phyloP scores from a whole-genome alignment of 2,888 invertebrate species.

The Molorchus minor region DNA sequence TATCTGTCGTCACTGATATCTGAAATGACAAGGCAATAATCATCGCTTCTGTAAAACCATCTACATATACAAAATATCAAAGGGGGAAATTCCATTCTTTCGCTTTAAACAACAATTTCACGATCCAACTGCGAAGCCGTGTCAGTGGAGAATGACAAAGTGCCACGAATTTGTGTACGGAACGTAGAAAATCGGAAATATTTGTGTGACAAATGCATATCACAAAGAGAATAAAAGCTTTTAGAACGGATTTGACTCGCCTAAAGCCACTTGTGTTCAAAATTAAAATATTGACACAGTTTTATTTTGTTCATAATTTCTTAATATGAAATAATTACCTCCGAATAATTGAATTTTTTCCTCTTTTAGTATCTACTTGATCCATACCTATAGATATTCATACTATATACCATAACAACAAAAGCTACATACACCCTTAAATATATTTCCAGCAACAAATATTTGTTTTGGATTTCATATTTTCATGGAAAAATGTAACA shows the following conservation, averaged over 20 bases:
- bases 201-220: conserved; percentile 41
- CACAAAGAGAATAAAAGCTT: conserved; percentile 41
- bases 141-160: conserved; percentile 33
- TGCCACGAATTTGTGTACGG: conserved; percentile 37
- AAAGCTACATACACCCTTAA: no score
- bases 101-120: conserved; percentile 21
- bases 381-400: no score
- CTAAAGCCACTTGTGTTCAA: no score
- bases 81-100: conserved; percentile 1
- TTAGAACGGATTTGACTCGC: conserved; percentile 20
- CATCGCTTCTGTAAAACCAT: neutral
- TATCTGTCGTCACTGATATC: neutral
- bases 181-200: conserved; percentile 42
- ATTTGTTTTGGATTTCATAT: no score
- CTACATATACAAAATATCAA: conserved; percentile 2
- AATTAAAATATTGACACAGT: no score
- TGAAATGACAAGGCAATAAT: neutral
- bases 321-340: no score
- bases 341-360: no score
- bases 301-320: no score
- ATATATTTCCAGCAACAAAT: no score
- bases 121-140: conserved; percentile 13
- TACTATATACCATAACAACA: no score
- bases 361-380: no score
- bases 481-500: no score